Evolutionary conservation across 2,888 invertebrate genomes (phyloP), one percentile per base, ranked within the genome.

Genomic region (Clanis bilineata): DNA sequence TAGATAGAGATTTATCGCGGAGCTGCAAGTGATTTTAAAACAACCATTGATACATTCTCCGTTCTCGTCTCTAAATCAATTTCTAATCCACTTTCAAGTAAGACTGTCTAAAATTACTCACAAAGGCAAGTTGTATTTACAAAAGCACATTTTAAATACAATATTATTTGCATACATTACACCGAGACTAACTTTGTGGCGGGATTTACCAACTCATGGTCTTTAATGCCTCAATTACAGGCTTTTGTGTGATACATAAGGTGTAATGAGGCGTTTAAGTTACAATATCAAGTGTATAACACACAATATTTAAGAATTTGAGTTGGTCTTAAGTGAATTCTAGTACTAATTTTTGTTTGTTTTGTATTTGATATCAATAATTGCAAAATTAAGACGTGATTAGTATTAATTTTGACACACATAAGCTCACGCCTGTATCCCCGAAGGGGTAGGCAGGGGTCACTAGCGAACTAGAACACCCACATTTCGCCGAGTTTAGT

Each of bases 201-300:
- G 57, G 10, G 23, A 45, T 57, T 47, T 45, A 36, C n/a, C 22
- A 32, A 57, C 23, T 38, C 28, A 47, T 57, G 45, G n/a, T n/a
- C 57, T 36, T 15, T n/a, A 57, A 15, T 23, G 15, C 22, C 25
- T 6, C 45, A 45, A 57, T 57, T 25, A 57, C 45, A n/a, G 15
- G 23, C 36, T 44, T 36, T 45, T 57, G 57, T 57, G 39, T 56
- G 45, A 18, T 45, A 36, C 57, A 45, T 6, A 32, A 10, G 43
- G 45, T 57, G 45, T 57, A 57, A 57, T 57, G 57, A 57, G 45
- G 10, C 57, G 45, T 25, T 57, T 57, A 38, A 45, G 47, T 57
- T 51, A 51, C 51, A 51, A 51, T 51, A 18, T 51, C 51, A 28
- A 51, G 51, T 5, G 15, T 32, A 32, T 32, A 18, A 51, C 32